These are phyloP conservation scores for Drosophila cardini DNA, from an alignment of 1,140 invertebrate species.

Conservation along the genomic window DNA sequence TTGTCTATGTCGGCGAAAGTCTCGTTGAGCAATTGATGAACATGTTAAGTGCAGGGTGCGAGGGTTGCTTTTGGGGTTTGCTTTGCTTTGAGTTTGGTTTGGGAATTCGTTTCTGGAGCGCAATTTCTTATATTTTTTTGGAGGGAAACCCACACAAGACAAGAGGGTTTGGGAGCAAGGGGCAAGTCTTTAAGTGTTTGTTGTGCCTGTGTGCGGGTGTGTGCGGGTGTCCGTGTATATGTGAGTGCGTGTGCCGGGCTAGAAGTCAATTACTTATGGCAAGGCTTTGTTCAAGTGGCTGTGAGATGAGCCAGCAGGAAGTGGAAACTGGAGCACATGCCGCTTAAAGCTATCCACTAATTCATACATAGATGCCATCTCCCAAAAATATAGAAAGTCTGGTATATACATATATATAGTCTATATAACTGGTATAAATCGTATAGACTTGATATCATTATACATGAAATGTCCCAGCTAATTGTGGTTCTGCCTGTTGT, in stretches of 20 bases:
- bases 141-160: neutral
- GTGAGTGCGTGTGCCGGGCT: conserved; percentile 53
- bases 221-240: conserved; percentile 33
- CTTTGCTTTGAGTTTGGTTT: too few species aligned
- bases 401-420: neutral
- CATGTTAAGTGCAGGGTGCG: conserved; percentile 72
- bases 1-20: conserved; percentile 69
- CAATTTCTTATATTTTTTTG: conserved; percentile 47
- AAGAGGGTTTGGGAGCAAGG: neutral
- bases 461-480: conserved; percentile 15
- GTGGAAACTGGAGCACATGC: conserved; percentile 61
- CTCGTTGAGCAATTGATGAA: conserved; percentile 73
- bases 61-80: conserved; percentile 26
- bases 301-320: conserved; percentile 46
- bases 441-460: conserved; percentile 17
- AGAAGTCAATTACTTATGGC: conserved; percentile 79
- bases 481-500: conserved; percentile 31
- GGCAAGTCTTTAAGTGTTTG: conserved; percentile 35
- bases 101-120: conserved; percentile 63
- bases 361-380: conserved; percentile 17
- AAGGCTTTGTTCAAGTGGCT: conserved; percentile 74
- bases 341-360: conserved; percentile 41
- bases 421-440: neutral
- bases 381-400: neutral
- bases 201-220: conserved; percentile 29